Percentiles rank a stretch among this genome's conserved stretches.
Evolutionary conservation across 2,113 vertebrate species (phyloP).

Genomic region (Axis porcinus): DNA sequence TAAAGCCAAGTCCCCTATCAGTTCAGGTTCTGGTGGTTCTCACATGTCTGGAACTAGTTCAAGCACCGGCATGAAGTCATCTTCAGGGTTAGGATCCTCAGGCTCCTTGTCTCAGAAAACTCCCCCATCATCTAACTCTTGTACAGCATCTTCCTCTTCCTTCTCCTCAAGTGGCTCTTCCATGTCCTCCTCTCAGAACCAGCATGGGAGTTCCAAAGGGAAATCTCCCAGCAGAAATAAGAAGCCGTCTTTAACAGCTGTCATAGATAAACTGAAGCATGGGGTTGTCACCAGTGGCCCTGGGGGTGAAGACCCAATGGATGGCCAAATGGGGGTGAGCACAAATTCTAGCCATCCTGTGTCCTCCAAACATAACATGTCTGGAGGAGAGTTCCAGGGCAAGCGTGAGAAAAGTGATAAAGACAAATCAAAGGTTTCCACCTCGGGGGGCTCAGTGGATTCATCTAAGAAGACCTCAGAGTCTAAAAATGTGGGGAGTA

Average conservation of each 20-base stretch:
- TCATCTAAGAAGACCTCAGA: constrained; percentile 92
- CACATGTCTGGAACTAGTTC: constrained; percentile 86
- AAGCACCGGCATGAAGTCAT: constrained; percentile 90
- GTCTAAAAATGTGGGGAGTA: constrained; percentile 88
- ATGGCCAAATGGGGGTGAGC: constrained; percentile 86
- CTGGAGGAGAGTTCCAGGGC: constrained; percentile 88
- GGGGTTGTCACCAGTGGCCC: constrained; percentile 93
- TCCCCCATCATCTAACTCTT: constrained; percentile 85
- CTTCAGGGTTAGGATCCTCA: constrained; percentile 88
- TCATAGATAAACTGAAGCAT: constrained; percentile 97
- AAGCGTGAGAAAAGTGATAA: constrained; percentile 97
- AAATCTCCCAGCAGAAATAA: constrained; percentile 99
- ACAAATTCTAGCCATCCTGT: constrained; percentile 84
- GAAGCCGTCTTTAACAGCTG: constrained; percentile 96
- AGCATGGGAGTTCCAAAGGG: constrained; percentile 92
- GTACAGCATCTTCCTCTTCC: constrained; percentile 83
- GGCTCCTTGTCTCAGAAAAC: constrained; percentile 89
- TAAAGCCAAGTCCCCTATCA: constrained; percentile 97
- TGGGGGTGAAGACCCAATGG: constrained; percentile 92
- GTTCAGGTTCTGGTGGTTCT: constrained; percentile 88
- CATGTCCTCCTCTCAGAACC: constrained; percentile 87
- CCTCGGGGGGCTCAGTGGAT: constrained; percentile 87
- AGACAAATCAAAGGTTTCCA: constrained; percentile 94
- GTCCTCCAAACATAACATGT: constrained; percentile 91
- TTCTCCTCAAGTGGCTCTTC: constrained; percentile 88